Evolutionary conservation across 2,797 vertebrate genomes (phyloP), one percentile per base, ranked within the genome.

Genomic region (Pseudotriccus pelzelni): DNA sequence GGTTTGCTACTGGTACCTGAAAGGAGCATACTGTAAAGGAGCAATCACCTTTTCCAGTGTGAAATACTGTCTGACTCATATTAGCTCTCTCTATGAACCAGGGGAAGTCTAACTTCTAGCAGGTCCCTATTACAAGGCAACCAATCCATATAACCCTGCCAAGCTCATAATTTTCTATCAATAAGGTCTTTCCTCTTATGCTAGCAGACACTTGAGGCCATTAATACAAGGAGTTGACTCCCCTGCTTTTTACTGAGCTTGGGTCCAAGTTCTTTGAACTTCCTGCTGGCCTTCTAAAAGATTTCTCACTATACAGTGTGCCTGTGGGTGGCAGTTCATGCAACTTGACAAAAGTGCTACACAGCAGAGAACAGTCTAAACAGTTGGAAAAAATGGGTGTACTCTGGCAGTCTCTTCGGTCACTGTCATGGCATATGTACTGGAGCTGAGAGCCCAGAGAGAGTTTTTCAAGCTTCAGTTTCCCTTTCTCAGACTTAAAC

Each of bases 301-400:
- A 49, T 49, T 66, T 91, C 37, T 72, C 9, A 22, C 81, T 64
- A 36, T 59, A 9, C 23, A 23, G 12, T n/a, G 4, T 43, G 47
- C 5, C 15, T 28, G 13, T 3, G 4, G 9, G 15, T 75, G 19
- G 21, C 16, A 37, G 43, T 5, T 93, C 36, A n/a, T 22, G 5
- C 1, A 2, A 47, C 7, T 53, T 56, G 30, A 66, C 1, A 2
- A 58, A 25, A 44, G 32, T 14, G 2, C 20, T 15, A 46, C 9
- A 23, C 9, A 63, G 18, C 15, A 79, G 12, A 62, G 25, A 55
- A 8, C 20, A 55, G 9, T 23, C 28, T 25, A 68, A 75, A 68
- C 9, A 19, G 30, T 12, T 55, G 22, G 22, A 53, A 83, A 67
- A 52, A 52, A 77, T 9, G 2, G 3, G 7, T 39, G 8, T 32